phyloP scores from a whole-genome alignment of 2,888 invertebrate species.

The Epirrita christyi region DNA sequence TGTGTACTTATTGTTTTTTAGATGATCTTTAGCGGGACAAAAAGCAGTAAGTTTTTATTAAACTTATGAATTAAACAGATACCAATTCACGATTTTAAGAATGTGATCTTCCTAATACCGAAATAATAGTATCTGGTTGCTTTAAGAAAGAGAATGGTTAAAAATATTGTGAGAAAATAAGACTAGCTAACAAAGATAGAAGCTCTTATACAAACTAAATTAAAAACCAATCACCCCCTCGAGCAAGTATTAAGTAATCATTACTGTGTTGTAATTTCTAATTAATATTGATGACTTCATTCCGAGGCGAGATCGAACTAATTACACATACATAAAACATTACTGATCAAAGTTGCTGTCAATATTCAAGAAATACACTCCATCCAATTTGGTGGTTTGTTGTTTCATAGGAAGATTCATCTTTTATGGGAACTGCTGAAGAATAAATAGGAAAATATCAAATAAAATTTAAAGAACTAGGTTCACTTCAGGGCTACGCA shows the following conservation, averaged over 20 bases:
- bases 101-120: too few species aligned
- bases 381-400: too few species aligned
- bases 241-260: constrained; percentile 29
- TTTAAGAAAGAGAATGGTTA: not conserved
- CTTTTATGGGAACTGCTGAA: not conserved
- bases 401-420: not conserved
- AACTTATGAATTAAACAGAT: too few species aligned
- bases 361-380: constrained; percentile 24
- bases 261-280: constrained; percentile 31
- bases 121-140: too few species aligned
- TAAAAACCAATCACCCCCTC: constrained; percentile 21
- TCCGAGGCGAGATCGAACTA: constrained; percentile 34
- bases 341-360: constrained; percentile 30
- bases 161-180: too few species aligned
- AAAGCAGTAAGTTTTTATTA: not conserved
- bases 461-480: too few species aligned
- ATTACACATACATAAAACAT: constrained; percentile 42
- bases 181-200: constrained; percentile 9
- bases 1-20: not conserved
- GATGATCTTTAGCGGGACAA: not conserved
- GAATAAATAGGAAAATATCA: too few species aligned
- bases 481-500: too few species aligned
- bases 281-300: constrained; percentile 42
- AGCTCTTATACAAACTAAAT: constrained; percentile 23
- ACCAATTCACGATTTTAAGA: too few species aligned